These are phyloP conservation scores for Lamellibrachia satsuma DNA, from an alignment of 2,888 invertebrate genomes.

Conservation along the genomic window DNA sequence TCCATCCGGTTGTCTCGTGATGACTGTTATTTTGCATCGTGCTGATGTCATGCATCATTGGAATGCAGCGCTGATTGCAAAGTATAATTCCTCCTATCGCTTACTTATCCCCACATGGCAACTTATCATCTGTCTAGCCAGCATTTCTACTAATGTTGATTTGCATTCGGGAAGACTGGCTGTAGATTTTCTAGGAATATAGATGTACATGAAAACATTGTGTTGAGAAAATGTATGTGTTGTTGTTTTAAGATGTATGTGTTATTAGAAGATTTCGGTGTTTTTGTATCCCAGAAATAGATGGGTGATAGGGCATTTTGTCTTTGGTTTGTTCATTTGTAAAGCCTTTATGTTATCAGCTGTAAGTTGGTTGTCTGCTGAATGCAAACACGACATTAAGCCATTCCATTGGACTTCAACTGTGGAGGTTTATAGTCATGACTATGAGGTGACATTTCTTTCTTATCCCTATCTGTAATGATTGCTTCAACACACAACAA, in stretches of 20 bases:
- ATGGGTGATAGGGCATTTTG: neutral
- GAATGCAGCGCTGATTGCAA: conserved; percentile 17
- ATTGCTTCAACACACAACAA: neutral
- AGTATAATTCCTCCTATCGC: neutral
- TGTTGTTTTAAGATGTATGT: neutral
- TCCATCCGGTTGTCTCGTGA: neutral
- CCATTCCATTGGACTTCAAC: neutral
- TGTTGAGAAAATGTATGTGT: neutral
- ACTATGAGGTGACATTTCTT: neutral
- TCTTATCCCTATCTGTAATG: neutral
- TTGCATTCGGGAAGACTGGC: neutral
- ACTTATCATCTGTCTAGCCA: neutral
- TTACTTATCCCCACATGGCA: neutral
- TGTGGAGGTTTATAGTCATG: neutral
- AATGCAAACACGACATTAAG: neutral
- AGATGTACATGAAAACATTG: neutral
- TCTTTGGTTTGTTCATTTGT: conserved; percentile 2
- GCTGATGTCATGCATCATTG: neutral
- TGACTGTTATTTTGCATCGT: neutral
- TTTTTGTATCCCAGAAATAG: neutral
- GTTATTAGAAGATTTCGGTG: neutral
- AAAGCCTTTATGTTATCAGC: neutral
- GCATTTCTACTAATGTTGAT: neutral
- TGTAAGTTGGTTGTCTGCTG: neutral
- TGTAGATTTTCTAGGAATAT: neutral